phyloP scores from a whole-genome alignment of 2,888 invertebrate genomes.

The Tetanocera ferruginea region DNA sequence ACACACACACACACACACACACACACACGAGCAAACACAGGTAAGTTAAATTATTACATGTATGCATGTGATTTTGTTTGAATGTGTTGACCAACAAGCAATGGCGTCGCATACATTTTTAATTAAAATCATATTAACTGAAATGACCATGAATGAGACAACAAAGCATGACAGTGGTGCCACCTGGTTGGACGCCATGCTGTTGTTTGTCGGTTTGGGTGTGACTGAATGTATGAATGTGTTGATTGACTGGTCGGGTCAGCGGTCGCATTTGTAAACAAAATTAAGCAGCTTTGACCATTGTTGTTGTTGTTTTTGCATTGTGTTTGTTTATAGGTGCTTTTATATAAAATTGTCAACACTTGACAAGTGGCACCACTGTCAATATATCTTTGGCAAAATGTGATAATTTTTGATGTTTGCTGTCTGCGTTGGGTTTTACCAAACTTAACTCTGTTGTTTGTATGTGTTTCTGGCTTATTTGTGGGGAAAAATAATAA shows the following conservation, averaged over 20 bases:
- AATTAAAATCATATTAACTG: slow-evolving; percentile 19
- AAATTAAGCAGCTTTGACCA: slow-evolving; percentile 4
- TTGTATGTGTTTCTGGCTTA: no score
- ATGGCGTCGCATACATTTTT: slow-evolving; percentile 17
- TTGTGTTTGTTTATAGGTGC: background rate
- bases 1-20: slow-evolving; percentile 33
- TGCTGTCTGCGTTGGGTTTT: slow-evolving; percentile 15
- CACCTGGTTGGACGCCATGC: background rate
- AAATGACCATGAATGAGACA: background rate
- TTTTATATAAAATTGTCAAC: background rate
- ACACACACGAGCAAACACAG: slow-evolving; percentile 34
- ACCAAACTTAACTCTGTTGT: background rate
- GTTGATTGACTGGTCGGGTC: slow-evolving; percentile 26
- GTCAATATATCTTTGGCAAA: slow-evolving; percentile 16
- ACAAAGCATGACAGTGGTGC: background rate
- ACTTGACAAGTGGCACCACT: slow-evolving; percentile 4
- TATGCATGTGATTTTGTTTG: slow-evolving; percentile 40
- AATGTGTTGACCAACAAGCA: slow-evolving; percentile 45
- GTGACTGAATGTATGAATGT: background rate
- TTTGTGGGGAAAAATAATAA: no score
- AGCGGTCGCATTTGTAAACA: slow-evolving; percentile 30
- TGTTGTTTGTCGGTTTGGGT: slow-evolving; percentile 14
- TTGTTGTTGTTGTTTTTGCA: slow-evolving; percentile 5
- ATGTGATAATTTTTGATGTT: background rate
- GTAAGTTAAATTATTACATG: slow-evolving; percentile 17